Base-by-base conservation (phyloP, 2,797 vertebrate species). In the Amphiprion clarkii region DNA sequence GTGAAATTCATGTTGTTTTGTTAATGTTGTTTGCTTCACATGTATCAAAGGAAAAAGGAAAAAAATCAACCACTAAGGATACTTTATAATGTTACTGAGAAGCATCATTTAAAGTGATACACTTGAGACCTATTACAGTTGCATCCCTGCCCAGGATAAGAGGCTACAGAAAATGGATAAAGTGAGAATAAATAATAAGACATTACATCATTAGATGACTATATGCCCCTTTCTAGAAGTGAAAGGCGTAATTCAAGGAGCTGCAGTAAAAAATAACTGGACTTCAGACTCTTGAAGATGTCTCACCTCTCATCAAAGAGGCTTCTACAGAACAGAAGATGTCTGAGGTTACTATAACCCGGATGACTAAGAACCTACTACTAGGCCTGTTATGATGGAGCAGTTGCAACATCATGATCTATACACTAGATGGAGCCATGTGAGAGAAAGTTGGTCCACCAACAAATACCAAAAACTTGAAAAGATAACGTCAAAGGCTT, bases 341-440 rank as follows among this genome's bases (percentile, higher is more conserved):
- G 36, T 10, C 9, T 39, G 11, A 12, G 10, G 3, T 39, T 11
- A 39, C 7, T 33, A 33, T 9, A 33, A 33, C 36, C 36, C 10
- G 36, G 9, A 9, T 36, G 36, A 36, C 36, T 33, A 6, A 33
- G 33, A 33, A 33, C 7, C 33, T 33, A 16, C 19, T 8, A 33
- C 0, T 29, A 12, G 36, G 10, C 16, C 0, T 6, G 14, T 60
- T 3, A 19, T 36, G 31, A 3, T 17, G 4, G 12, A 74, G 27
- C 2, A 54, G 3, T 17, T 68, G 87, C 74, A 86, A 80, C 27
- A 58, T 48, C n/a, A 12, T 5, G 0, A 19, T 1, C 9, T 2
- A 3, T 6, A 25, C 93, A 78, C 86, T 74, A 93, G 93, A 90
- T 89, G 90, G 85, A 84, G 82, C 76, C 71, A 71, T 44, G 44